Conservation (phyloP, 2,797 vertebrate species). For the Lateolabrax maculatus region DNA sequence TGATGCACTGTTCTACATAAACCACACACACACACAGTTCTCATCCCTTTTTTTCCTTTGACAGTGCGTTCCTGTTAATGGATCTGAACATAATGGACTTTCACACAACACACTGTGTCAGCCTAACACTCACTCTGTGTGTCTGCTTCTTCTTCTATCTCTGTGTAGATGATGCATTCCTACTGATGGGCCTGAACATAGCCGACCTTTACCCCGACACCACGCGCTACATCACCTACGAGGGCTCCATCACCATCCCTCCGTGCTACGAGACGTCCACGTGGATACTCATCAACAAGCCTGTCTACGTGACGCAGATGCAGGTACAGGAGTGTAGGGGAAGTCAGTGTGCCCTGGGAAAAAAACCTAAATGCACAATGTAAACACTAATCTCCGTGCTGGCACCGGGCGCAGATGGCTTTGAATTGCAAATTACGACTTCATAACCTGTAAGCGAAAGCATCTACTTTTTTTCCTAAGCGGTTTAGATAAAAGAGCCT, state of each 20-base stretch:
- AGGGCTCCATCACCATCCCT: slow-evolving; percentile 96
- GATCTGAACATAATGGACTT: slow-evolving; percentile 6
- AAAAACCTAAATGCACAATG: background rate
- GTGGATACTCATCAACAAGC: slow-evolving; percentile 99
- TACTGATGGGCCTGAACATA: slow-evolving; percentile 95
- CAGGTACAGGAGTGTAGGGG: slow-evolving; percentile 85
- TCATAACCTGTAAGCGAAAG: slow-evolving; percentile 28
- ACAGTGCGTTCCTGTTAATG: background rate
- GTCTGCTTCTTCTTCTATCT: background rate
- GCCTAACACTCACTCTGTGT: background rate
- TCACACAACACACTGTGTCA: slow-evolving; percentile 17
- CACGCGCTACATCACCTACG: slow-evolving; percentile 96
- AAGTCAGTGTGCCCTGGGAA: background rate
- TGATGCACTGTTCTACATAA: slow-evolving; percentile 87
- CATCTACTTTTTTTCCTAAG: slow-evolving; percentile 6
- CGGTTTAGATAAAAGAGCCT: slow-evolving; percentile 28
- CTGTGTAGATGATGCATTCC: slow-evolving; percentile 92
- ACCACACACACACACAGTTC: background rate
- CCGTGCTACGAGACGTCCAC: slow-evolving; percentile 97
- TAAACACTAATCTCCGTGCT: slow-evolving; percentile 20
- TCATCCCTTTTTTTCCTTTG: background rate
- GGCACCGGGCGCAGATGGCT: slow-evolving; percentile 16
- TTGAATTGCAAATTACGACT: slow-evolving; percentile 49
- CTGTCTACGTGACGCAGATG: slow-evolving; percentile 96
- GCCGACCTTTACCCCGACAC: slow-evolving; percentile 97